Percentiles rank a stretch among this genome's conserved stretches.
phyloP scores from a whole-genome alignment of 2,888 invertebrate genomes.

The Pollenia labialis region DNA sequence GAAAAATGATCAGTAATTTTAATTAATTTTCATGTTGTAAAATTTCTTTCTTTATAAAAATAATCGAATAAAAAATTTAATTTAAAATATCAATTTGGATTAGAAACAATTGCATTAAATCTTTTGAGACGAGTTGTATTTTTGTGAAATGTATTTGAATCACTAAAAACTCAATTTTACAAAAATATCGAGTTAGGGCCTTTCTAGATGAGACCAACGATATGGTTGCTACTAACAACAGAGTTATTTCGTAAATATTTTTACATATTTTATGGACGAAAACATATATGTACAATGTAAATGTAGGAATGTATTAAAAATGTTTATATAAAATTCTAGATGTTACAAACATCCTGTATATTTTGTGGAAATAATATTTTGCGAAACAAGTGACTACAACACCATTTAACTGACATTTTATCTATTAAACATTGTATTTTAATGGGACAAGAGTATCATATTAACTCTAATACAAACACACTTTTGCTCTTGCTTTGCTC shows the following conservation, averaged over 20 bases:
- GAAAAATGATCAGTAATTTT: too few relatives aligned
- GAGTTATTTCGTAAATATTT: background rate
- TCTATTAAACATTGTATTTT: slow-evolving; percentile 69
- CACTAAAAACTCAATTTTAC: too few relatives aligned
- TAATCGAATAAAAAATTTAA: too few relatives aligned
- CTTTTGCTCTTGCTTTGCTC: background rate
- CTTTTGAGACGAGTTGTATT: too few relatives aligned
- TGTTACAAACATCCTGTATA: background rate
- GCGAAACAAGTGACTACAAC: slow-evolving; percentile 46
- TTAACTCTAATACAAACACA: slow-evolving; percentile 31
- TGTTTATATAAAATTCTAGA: background rate
- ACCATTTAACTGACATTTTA: slow-evolving; percentile 58
- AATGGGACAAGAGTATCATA: slow-evolving; percentile 50
- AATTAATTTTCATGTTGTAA: too few relatives aligned
- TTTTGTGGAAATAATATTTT: slow-evolving; percentile 29
- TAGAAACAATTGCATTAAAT: too few relatives aligned
- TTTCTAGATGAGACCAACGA: too few relatives aligned
- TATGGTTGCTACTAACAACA: background rate
- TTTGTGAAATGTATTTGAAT: too few relatives aligned
- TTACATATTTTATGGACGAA: too few relatives aligned
- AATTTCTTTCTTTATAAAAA: too few relatives aligned
- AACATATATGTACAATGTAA: background rate
- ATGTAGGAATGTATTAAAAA: background rate
- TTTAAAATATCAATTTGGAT: too few relatives aligned
- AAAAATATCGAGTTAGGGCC: too few relatives aligned